Evolutionary conservation across 2,113 vertebrate genomes (phyloP).

Genomic region (Pseudopipra pipra): DNA sequence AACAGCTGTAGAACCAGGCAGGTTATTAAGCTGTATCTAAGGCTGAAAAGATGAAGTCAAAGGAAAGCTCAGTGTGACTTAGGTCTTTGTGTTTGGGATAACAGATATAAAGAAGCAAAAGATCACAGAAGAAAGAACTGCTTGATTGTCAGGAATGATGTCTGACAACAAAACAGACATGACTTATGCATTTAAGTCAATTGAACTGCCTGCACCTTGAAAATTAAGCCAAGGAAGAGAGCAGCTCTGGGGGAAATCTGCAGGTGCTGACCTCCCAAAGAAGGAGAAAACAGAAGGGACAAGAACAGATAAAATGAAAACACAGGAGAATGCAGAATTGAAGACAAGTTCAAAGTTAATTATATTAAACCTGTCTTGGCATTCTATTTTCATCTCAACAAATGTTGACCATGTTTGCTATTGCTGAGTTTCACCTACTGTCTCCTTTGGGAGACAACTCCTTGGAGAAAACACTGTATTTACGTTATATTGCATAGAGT

Average conservation of each 20-base stretch:
- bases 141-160: neutral
- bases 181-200: neutral
- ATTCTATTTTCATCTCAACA: neutral
- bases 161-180: neutral
- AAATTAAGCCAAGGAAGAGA: neutral
- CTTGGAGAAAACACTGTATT: neutral
- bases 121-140: neutral
- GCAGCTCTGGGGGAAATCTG: neutral
- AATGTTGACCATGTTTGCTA: neutral
- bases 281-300: neutral
- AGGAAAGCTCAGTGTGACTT: neutral
- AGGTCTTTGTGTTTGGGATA: neutral
- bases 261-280: neutral
- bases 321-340: neutral
- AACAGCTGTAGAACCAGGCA: neutral
- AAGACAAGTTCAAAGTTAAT: neutral
- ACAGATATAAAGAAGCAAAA: neutral
- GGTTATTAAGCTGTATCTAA: neutral
- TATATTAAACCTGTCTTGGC: neutral
- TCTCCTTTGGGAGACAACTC: neutral
- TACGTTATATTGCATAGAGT: neutral
- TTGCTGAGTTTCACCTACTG: neutral
- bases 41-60: neutral
- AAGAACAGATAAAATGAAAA: neutral
- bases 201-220: neutral